phyloP scores from a whole-genome alignment of 2,113 vertebrate species.

The Silurus meridionalis region DNA sequence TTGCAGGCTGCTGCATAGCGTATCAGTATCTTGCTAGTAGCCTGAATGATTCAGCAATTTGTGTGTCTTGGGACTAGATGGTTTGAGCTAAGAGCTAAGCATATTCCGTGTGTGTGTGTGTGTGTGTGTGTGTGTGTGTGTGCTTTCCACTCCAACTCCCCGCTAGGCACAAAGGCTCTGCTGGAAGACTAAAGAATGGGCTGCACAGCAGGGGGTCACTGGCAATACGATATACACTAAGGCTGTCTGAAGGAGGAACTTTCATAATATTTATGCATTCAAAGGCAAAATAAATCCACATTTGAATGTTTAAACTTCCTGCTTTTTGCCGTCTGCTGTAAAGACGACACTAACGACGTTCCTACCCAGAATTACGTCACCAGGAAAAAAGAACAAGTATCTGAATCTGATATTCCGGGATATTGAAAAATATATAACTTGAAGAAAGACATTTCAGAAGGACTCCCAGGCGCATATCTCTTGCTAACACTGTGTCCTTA shows the following conservation, averaged over 20 bases:
- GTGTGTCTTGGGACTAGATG: not conserved
- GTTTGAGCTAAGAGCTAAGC: not conserved
- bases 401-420: not conserved
- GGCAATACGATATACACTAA: conserved; percentile 3
- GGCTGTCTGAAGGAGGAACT: not conserved
- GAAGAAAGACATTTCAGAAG: not conserved
- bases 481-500: not conserved
- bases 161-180: conserved; percentile 15
- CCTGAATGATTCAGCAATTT: not conserved
- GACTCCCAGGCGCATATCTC: not conserved
- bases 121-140: not conserved
- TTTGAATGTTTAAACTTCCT: not conserved
- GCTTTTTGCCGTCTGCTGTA: not conserved
- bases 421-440: not conserved
- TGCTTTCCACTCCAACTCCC: conserved; percentile 1
- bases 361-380: too few species aligned
- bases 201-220: conserved; percentile 18
- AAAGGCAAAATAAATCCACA: not conserved
- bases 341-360: not conserved
- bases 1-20: not conserved
- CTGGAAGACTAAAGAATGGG: conserved; percentile 23
- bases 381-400: not conserved
- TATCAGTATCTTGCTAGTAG: not conserved
- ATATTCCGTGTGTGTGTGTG: not conserved
- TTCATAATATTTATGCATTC: conserved; percentile 18